phyloP scores from a whole-genome alignment of 2,888 invertebrate genomes.

The Reticulitermes lucifugus region DNA sequence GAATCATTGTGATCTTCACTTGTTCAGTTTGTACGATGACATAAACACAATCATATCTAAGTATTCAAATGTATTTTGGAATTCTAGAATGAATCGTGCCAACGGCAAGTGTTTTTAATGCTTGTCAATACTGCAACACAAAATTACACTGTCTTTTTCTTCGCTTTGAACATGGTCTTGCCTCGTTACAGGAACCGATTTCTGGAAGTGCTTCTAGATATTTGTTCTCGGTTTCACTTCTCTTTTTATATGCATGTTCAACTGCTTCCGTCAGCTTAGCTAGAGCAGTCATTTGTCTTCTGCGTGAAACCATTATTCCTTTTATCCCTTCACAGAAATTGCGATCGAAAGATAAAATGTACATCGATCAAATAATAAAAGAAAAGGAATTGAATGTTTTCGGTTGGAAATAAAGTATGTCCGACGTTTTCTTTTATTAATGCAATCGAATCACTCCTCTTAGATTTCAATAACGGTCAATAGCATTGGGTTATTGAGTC shows the following conservation, averaged over 20 bases:
- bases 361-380: conserved; percentile 42
- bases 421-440: conserved; percentile 38
- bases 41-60: too few relatives aligned
- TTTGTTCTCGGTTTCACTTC: background rate
- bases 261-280: conserved; percentile 4
- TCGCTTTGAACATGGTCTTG: too few relatives aligned
- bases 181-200: background rate
- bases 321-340: conserved; percentile 46
- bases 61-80: too few relatives aligned
- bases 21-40: too few relatives aligned
- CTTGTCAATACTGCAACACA: too few relatives aligned
- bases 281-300: conserved; percentile 29
- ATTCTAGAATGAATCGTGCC: too few relatives aligned
- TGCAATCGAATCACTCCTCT: conserved; percentile 49
- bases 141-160: too few relatives aligned
- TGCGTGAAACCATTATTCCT: conserved; percentile 43
- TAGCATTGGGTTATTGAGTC: conserved; percentile 39
- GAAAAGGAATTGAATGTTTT: conserved; percentile 43
- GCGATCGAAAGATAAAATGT: conserved; percentile 47
- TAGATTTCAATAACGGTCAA: conserved; percentile 52
- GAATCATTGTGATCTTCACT: too few relatives aligned
- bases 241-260: background rate
- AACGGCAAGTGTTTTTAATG: too few relatives aligned
- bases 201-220: background rate
- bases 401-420: conserved; percentile 38